These are phyloP conservation scores for Epinotia ramella DNA, from an alignment of 2,888 invertebrate genomes.

Conservation along the genomic window DNA sequence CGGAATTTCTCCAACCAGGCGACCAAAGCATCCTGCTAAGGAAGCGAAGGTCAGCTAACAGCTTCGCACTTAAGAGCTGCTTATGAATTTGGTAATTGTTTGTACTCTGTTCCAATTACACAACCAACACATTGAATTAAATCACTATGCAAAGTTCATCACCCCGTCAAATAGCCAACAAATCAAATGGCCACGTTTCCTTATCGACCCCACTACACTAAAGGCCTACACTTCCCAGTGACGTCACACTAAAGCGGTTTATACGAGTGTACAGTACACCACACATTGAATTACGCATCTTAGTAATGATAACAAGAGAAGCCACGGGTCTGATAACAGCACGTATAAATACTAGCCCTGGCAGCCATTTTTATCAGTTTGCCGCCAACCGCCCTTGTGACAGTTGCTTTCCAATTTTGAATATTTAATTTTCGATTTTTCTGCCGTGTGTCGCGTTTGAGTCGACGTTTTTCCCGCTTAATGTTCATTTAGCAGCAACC, in stretches of 20 bases:
- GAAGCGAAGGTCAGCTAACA: too few relatives aligned
- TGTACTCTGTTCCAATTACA: background rate
- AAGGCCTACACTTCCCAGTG: conserved; percentile 13
- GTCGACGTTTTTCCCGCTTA: conserved; percentile 46
- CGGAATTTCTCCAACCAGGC: too few relatives aligned
- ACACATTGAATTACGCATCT: conserved; percentile 37
- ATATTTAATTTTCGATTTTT: conserved; percentile 22
- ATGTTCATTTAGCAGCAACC: conserved; percentile 79
- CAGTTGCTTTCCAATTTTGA: conserved; percentile 31
- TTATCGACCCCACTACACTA: conserved; percentile 18
- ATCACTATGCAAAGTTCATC: conserved; percentile 18
- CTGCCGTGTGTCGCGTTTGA: conserved; percentile 39
- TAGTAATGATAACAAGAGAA: conserved; percentile 34
- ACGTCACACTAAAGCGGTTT: conserved; percentile 45
- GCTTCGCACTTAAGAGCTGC: too few relatives aligned
- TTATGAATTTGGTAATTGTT: too few relatives aligned
- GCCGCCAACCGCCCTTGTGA: conserved; percentile 55
- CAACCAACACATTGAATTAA: background rate
- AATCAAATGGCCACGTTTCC: conserved; percentile 14
- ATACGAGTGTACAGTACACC: conserved; percentile 22
- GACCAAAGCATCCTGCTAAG: too few relatives aligned
- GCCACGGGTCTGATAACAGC: conserved; percentile 60
- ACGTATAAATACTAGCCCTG: conserved; percentile 65
- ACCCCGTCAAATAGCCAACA: background rate
- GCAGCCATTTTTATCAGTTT: conserved; percentile 64